Conservation (phyloP, 2,797 vertebrate species). For the Gymnodraco acuticeps region DNA sequence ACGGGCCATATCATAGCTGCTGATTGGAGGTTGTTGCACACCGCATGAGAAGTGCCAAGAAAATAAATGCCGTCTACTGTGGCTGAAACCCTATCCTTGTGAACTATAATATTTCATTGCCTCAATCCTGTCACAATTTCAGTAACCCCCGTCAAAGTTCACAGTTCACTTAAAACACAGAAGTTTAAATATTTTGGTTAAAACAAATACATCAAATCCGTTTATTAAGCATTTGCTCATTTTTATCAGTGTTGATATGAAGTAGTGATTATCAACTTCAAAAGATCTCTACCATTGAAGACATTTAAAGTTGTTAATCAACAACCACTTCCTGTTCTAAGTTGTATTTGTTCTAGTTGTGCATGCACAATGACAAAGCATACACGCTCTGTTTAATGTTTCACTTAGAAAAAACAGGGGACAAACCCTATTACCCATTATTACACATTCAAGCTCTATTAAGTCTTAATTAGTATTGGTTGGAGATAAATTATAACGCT, state of each 20-base stretch:
- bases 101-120: constrained; percentile 36
- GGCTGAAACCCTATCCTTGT: constrained; percentile 52
- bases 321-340: too few relatives aligned
- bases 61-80: constrained; percentile 55
- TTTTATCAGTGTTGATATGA: not conserved
- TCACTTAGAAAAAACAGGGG: too few relatives aligned
- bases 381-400: too few relatives aligned
- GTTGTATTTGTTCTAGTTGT: too few relatives aligned
- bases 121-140: constrained; percentile 43
- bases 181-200: constrained; percentile 1
- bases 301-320: not conserved
- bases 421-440: too few relatives aligned
- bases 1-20: constrained; percentile 63
- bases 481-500: too few relatives aligned
- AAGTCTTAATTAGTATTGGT: too few relatives aligned
- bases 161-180: constrained; percentile 21
- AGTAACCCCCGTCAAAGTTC: constrained; percentile 11
- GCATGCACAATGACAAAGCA: too few relatives aligned
- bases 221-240: not conserved
- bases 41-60: constrained; percentile 54
- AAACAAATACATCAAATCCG: constrained; percentile 2
- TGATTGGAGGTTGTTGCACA: constrained; percentile 63
- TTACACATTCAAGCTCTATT: too few relatives aligned
- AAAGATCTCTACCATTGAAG: not conserved
- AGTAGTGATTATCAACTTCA: not conserved